Evolutionary conservation across 1,140 invertebrate genomes (phyloP), one percentile per base, ranked within the genome.

Genomic region (Teleogryllus occipitalis): DNA sequence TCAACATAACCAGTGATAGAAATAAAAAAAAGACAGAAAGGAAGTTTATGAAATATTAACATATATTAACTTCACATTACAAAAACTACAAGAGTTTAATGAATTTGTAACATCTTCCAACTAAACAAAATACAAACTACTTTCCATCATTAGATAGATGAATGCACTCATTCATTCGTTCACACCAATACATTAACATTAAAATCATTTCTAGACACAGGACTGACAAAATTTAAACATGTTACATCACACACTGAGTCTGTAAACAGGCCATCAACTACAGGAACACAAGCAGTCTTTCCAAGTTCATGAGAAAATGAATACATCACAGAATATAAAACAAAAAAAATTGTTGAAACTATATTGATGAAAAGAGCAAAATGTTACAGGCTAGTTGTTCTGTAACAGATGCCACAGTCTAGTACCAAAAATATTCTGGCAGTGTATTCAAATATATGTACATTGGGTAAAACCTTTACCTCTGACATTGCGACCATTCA

Each of bases 1-100:
- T 14, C 54, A 65, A 65, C 10, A 65, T 3, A 65, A 14, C 54
- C 10, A 65, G 18, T 65, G 54, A 65, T 54, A 54, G 10, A 65
- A 65, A 65, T 14, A 65, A 65, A 65, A 65, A 15, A 10, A 65
- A 14, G 10, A 65, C 54, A 65, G 54, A 65, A 65, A 65, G 18
- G 18, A 10, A 65, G 10, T 65, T 65, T 65, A 14, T 65, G 10
- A 65, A 14, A 10, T 65, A 14, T 65, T 18, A 65, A 18, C 54
- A 65, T 65, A 65, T 18, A 65, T 65, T 65, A 65, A 65, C 54
- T 65, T 18, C 54, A 65, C 54, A 65, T 14, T 65, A 65, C 54
- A 65, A 65, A 65, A 65, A 65, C 54, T 65, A 65, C 54, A 65
- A 65, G 54, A 65, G 10, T 65, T 65, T 65, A 65, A 65, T 65